Evolutionary conservation across 2,113 vertebrate species (phyloP).

Genomic region (human (Homo sapiens)): DNA sequence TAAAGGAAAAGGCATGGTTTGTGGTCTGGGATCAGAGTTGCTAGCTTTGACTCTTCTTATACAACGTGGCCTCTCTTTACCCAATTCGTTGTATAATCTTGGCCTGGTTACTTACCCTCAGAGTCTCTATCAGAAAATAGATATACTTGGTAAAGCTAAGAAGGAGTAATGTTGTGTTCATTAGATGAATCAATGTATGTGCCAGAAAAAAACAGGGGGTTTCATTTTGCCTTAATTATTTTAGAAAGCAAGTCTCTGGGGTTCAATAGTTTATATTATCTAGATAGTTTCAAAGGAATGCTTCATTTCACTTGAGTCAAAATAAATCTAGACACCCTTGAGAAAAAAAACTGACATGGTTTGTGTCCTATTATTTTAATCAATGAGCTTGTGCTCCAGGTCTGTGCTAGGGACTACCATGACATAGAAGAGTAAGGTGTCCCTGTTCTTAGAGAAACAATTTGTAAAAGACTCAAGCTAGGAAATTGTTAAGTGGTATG

Average conservation of each 20-base stretch:
- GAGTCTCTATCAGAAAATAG: not conserved
- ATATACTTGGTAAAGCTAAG: not conserved
- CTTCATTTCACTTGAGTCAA: not conserved
- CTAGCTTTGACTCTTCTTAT: not conserved
- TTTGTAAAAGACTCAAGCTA: not conserved
- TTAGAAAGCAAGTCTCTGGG: not conserved
- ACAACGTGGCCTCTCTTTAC: not conserved
- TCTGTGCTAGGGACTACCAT: not conserved
- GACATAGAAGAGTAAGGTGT: not conserved
- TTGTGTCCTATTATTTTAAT: not conserved
- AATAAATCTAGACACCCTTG: not conserved
- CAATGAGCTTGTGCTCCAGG: not conserved
- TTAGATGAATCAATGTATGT: not conserved
- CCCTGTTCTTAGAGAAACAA: not conserved
- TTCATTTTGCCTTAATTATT: not conserved
- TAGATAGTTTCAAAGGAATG: not conserved
- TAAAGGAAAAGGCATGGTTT: not conserved
- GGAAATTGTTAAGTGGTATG: not conserved
- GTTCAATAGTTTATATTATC: not conserved
- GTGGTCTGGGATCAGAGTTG: not conserved
- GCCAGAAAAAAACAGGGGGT: not conserved
- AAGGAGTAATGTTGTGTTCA: not conserved
- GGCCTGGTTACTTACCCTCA: not conserved
- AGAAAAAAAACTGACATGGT: not conserved
- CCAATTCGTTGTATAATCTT: not conserved